phyloP scores from a whole-genome alignment of 2,797 vertebrate species.

The Ctenochaetus hawaiiensis region DNA sequence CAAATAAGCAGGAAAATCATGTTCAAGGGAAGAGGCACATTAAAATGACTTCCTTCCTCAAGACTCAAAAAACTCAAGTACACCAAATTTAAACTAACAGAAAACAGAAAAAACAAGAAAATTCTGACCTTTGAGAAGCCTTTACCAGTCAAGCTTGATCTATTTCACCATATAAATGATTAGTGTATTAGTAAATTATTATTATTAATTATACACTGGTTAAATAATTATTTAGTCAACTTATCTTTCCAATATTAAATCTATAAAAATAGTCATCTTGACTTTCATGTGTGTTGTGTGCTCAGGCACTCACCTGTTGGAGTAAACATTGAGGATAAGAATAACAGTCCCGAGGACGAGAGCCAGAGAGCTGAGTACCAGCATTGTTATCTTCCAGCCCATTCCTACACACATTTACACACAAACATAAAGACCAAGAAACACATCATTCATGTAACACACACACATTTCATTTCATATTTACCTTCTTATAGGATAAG shows the following conservation, averaged over 20 bases:
- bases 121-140: not conserved
- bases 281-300: not conserved
- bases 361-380: conserved; percentile 89
- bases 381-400: conserved; percentile 90
- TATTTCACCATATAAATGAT: conserved; percentile 1
- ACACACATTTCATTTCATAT: not conserved
- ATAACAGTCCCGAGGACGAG: conserved; percentile 89
- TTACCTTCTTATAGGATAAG: not conserved
- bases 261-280: not conserved
- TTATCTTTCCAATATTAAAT: conserved; percentile 2
- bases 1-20: not conserved
- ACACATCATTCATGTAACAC: not conserved
- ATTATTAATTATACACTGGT: not conserved
- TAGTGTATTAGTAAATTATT: not conserved
- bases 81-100: not conserved
- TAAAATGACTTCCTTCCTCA: not conserved
- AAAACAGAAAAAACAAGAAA: not conserved
- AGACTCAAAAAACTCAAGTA: not conserved
- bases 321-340: conserved; percentile 87
- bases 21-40: not conserved
- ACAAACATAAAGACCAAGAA: conserved; percentile 14
- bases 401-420: conserved; percentile 79
- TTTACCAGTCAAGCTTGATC: too few relatives aligned
- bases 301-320: conserved; percentile 86
- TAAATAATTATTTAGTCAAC: not conserved